Conservation (phyloP, 2,113 vertebrate genomes). For the Nyctereutes procyonoides region DNA sequence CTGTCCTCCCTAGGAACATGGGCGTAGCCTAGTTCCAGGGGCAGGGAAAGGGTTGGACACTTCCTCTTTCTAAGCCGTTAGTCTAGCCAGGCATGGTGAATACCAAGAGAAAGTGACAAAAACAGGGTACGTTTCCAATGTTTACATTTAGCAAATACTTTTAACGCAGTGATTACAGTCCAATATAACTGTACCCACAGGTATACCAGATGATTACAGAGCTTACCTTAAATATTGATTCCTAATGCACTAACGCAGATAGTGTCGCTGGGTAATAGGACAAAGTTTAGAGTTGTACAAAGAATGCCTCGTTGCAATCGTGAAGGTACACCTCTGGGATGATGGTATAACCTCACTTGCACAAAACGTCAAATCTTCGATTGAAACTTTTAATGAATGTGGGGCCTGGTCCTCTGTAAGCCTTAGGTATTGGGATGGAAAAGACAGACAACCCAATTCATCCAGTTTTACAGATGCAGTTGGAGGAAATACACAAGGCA, state of each 20-base stretch:
- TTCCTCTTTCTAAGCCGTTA: background rate
- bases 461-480: background rate
- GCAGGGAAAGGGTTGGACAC: background rate
- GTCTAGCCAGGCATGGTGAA: background rate
- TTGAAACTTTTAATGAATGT: background rate
- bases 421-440: background rate
- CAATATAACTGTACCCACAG: background rate
- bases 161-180: background rate
- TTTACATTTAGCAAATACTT: background rate
- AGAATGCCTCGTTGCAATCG: background rate
- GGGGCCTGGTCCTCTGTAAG: too few relatives aligned
- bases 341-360: background rate
- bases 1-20: background rate
- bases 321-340: background rate
- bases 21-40: background rate
- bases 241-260: background rate
- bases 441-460: background rate
- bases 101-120: background rate
- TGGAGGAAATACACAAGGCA: background rate
- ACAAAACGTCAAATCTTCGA: background rate
- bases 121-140: background rate
- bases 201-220: background rate
- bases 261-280: background rate
- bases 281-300: background rate
- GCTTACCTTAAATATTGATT: slow-evolving; percentile 45